Base-by-base conservation (phyloP, 1,140 invertebrate genomes). In the Gonioctena quinquepunctata region DNA sequence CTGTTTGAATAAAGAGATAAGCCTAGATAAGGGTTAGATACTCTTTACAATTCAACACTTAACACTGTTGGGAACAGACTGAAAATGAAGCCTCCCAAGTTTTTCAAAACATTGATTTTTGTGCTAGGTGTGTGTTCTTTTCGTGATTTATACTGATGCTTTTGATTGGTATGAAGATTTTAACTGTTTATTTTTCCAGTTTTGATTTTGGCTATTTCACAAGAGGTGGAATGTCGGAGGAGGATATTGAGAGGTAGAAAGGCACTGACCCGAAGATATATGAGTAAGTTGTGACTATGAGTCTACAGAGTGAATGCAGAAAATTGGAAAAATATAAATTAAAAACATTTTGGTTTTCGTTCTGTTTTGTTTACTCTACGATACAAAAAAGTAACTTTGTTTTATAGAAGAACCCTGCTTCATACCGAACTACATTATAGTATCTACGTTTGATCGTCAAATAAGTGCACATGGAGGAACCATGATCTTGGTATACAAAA, bases 181-280 rank as follows among this genome's bases (percentile, higher is more conserved):
- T n/a, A 54, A 21, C 7, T 16, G 18, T 54, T 21, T 54, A 18
- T 16, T 54, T 54, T 84, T 86, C 71, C 80, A 91, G 90, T 91
- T 26, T 77, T 91, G n/a, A 71, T 90, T 65, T 88, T 90, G 49
- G 85, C 89, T 4, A 85, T 90, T 6, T 83, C 88, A 72, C 87
- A 89, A 74, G 90, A 91, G 83, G 85, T 86, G 23, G 91, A 93
- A 82, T 91, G 87, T 11, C 86, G 91, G 78, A 86, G 92, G 76
- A 92, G 90, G 82, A 91, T 93, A 79, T 83, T 93, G 28, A 85
- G 89, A 71, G 91, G 91, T 63, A 85, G 92, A 69, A 90, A 91
- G 83, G 89, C 91, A 4, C 87, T 93, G 72, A 93, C 88, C 0
- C 87, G 91, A 49, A 87, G 86, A 69, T 93, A 93, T 79, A 91